These are phyloP conservation scores for Coptodon bakossiorum DNA, from an alignment of 2,113 vertebrate genomes.

Conservation along the genomic window DNA sequence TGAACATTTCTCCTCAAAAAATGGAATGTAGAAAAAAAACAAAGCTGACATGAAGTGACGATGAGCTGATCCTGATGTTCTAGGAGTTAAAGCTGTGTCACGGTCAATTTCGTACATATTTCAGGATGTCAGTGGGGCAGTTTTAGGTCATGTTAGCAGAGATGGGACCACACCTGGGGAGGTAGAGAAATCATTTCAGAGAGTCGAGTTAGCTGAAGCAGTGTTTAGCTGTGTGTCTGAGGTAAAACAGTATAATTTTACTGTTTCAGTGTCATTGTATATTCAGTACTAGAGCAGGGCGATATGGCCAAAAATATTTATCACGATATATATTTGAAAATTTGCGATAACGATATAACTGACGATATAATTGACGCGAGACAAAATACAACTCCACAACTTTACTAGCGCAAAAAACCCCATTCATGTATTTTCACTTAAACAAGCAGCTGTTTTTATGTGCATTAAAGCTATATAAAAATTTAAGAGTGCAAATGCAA, in stretches of 20 bases:
- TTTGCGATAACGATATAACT: too few relatives aligned
- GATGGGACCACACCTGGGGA: neutral
- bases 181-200: neutral
- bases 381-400: too few relatives aligned
- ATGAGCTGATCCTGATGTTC: neutral
- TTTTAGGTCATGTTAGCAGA: neutral
- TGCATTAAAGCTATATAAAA: too few relatives aligned
- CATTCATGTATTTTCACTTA: too few relatives aligned
- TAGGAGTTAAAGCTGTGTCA: neutral
- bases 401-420: too few relatives aligned
- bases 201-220: neutral
- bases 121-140: neutral
- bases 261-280: neutral
- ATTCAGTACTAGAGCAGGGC: neutral
- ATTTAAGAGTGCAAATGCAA: too few relatives aligned
- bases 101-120: neutral
- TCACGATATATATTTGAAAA: too few relatives aligned
- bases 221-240: neutral
- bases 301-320: too few relatives aligned
- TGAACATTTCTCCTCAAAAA: neutral
- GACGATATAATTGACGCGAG: too few relatives aligned
- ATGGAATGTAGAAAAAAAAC: neutral
- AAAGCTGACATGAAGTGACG: neutral
- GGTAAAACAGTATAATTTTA: neutral
- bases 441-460: too few relatives aligned